A percentile compares a stretch with the other conserved stretches of the same genome.
Evolutionary conservation across 2,113 vertebrate genomes (phyloP).

Genomic region (Pedionomus torquatus): DNA sequence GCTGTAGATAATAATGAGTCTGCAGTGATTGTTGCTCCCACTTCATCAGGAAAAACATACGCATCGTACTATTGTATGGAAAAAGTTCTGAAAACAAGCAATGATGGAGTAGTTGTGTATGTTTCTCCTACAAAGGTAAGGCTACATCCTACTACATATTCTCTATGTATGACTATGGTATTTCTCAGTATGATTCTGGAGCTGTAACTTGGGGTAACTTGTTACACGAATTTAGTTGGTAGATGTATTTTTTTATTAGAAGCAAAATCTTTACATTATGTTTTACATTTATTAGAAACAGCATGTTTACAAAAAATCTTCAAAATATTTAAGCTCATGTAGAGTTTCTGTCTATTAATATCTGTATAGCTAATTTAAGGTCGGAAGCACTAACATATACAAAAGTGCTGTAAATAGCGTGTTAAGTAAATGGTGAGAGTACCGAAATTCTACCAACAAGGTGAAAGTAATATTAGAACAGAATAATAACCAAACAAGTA

Average conservation of each 20-base stretch:
- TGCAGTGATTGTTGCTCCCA: conserved; percentile 76
- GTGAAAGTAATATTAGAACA: not conserved
- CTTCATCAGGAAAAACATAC: conserved; percentile 78
- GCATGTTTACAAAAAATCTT: not conserved
- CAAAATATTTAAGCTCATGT: not conserved
- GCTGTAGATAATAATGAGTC: conserved; percentile 77
- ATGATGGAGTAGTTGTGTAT: conserved; percentile 73
- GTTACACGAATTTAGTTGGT: not conserved
- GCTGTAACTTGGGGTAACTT: not conserved
- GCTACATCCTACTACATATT: not conserved
- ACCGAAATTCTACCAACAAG: not conserved
- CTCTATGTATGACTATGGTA: not conserved
- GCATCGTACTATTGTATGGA: conserved; percentile 79
- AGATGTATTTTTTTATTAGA: not conserved
- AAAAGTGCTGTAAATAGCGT: not conserved
- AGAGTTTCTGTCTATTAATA: not conserved
- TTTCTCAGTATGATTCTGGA: not conserved
- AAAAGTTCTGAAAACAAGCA: conserved; percentile 67
- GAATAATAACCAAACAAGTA: not conserved
- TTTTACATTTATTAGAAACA: not conserved
- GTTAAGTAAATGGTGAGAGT: not conserved
- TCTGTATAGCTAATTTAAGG: not conserved
- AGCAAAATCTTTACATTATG: not conserved
- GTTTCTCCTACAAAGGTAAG: conserved; percentile 77
- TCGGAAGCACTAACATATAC: not conserved